phyloP scores from a whole-genome alignment of 2,888 invertebrate genomes.

The Odontothrips loti region DNA sequence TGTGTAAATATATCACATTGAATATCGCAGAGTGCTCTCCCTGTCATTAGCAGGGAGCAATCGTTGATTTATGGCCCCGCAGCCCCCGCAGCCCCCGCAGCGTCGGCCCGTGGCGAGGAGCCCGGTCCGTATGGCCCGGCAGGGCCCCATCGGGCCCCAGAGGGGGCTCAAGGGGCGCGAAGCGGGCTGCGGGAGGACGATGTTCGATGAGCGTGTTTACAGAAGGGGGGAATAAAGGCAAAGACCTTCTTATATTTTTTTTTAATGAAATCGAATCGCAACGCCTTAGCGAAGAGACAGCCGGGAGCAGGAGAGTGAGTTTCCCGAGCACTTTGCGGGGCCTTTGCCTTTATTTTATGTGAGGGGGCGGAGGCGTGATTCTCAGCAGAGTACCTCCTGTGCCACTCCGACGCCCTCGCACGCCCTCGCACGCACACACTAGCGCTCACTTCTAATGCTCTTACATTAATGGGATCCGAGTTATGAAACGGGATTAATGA shows the following conservation, averaged over 20 bases:
- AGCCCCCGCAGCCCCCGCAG: not conserved
- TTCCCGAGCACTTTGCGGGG: no score
- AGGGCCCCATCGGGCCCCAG: not conserved
- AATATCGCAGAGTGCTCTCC: constrained; percentile 2
- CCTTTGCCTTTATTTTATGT: no score
- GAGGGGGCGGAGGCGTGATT: no score
- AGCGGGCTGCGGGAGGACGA: no score
- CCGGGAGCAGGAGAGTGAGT: no score
- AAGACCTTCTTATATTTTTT: not conserved
- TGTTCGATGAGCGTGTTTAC: constrained; percentile 13
- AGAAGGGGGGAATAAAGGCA: not conserved
- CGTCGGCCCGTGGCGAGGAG: no score
- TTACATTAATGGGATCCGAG: constrained; percentile 21
- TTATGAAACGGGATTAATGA: constrained; percentile 21
- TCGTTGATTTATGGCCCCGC: not conserved
- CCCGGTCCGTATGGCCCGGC: no score
- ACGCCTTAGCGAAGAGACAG: no score
- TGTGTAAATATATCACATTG: constrained; percentile 25
- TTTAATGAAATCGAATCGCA: no score
- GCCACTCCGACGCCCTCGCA: not conserved
- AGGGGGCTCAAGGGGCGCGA: not conserved
- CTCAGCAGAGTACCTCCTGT: no score
- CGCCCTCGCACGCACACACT: constrained; percentile 11
- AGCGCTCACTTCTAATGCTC: constrained; percentile 16
- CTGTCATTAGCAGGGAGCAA: constrained; percentile 16